These are phyloP conservation scores for Itoplectis maculator DNA, from an alignment of 2,888 invertebrate species.

Conservation along the genomic window DNA sequence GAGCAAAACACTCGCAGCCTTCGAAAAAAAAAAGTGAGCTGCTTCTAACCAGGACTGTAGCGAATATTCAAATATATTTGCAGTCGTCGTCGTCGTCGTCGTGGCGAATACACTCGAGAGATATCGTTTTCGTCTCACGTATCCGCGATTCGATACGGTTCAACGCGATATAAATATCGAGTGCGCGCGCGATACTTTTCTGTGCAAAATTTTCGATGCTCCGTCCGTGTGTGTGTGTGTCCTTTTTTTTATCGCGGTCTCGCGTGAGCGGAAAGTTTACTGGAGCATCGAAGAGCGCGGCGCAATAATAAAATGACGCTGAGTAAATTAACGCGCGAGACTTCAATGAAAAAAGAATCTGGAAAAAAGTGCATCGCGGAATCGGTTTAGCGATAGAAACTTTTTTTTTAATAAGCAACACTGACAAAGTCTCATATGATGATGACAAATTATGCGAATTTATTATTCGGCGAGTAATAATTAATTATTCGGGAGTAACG, in stretches of 20 bases:
- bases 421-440: no score
- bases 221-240: not conserved
- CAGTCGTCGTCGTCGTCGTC: conserved; percentile 46
- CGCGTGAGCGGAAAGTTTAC: conserved; percentile 15
- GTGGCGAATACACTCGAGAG: conserved; percentile 43
- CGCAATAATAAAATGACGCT: not conserved
- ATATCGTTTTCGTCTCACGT: conserved; percentile 83
- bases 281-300: not conserved
- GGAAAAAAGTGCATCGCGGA: no score
- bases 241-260: conserved; percentile 43
- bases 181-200: conserved; percentile 62
- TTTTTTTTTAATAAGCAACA: no score
- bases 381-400: no score
- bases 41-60: conserved; percentile 76
- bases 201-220: not conserved
- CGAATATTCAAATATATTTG: conserved; percentile 36
- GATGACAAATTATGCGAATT: no score
- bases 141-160: conserved; percentile 81
- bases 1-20: not conserved
- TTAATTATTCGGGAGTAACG: no score
- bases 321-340: not conserved
- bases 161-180: conserved; percentile 80
- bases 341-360: no score
- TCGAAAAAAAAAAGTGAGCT: not conserved
- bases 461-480: no score